phyloP scores from a whole-genome alignment of 2,113 vertebrate species.

The Takifugu bimaculatus region DNA sequence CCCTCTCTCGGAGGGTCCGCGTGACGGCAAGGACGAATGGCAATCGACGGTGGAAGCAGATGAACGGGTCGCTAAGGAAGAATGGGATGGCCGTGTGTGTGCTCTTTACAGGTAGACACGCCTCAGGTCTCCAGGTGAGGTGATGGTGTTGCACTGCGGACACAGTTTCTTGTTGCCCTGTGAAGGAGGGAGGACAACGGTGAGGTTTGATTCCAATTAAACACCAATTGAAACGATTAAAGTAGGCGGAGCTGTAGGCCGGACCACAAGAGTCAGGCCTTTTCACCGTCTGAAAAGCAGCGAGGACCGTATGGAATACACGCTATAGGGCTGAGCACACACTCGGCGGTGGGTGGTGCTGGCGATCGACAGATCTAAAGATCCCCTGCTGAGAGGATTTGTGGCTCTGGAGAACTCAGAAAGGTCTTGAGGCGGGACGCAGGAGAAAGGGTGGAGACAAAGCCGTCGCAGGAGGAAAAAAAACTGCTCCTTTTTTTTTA shows the following conservation, averaged over 20 bases:
- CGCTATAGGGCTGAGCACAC: conserved; percentile 5
- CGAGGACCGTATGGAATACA: conserved; percentile 11
- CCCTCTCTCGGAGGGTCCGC: conserved; percentile 33
- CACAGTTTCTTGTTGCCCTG: conserved; percentile 99
- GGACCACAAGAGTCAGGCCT: conserved; percentile 9
- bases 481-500: background rate
- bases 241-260: background rate
- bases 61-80: conserved; percentile 24
- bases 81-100: background rate
- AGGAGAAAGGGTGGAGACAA: background rate
- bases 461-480: no score
- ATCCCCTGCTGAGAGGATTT: conserved; percentile 48
- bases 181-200: conserved; percentile 19
- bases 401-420: conserved; percentile 25
- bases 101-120: conserved; percentile 97
- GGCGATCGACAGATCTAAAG: conserved; percentile 38
- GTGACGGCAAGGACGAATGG: conserved; percentile 23
- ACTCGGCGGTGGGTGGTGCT: background rate
- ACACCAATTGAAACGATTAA: no score
- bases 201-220: conserved; percentile 3
- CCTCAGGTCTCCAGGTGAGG: conserved; percentile 94
- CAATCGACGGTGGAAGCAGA: conserved; percentile 17
- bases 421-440: background rate
- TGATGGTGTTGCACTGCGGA: conserved; percentile 99
- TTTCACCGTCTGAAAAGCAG: no score